These are phyloP conservation scores for Antheraea pernyi DNA, from an alignment of 1,140 invertebrate species.

Conservation along the genomic window DNA sequence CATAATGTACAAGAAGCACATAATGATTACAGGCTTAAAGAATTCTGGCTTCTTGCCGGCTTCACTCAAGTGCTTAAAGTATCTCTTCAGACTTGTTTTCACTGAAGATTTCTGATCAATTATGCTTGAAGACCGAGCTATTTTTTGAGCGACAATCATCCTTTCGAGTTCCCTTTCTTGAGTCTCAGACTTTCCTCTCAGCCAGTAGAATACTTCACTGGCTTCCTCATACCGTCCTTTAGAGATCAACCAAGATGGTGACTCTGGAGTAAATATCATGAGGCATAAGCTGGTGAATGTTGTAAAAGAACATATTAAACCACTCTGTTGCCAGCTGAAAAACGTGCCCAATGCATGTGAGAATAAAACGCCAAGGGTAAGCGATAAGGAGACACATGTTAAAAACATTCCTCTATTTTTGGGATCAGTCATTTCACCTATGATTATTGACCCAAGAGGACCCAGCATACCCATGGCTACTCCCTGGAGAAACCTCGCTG, in stretches of 20 bases:
- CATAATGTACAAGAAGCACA: slow-evolving; percentile 62
- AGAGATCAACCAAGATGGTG: slow-evolving; percentile 62
- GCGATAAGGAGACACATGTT: slow-evolving; percentile 60
- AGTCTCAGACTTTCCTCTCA: slow-evolving; percentile 46
- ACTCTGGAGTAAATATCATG: slow-evolving; percentile 64
- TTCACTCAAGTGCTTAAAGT: slow-evolving; percentile 44
- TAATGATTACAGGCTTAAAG: slow-evolving; percentile 67
- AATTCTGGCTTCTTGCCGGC: slow-evolving; percentile 65
- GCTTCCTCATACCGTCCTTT: slow-evolving; percentile 61
- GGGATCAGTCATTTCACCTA: slow-evolving; percentile 73
- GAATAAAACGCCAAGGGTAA: slow-evolving; percentile 62
- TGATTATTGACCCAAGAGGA: slow-evolving; percentile 65
- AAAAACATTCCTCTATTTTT: slow-evolving; percentile 61
- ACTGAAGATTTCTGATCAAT: slow-evolving; percentile 39
- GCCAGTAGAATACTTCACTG: slow-evolving; percentile 56
- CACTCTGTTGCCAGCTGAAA: slow-evolving; percentile 64
- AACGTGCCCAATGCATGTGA: slow-evolving; percentile 52
- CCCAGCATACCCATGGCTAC: slow-evolving; percentile 69
- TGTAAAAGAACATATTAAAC: slow-evolving; percentile 59
- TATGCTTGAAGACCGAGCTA: slow-evolving; percentile 50
- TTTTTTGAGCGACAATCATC: slow-evolving; percentile 56
- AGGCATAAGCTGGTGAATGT: slow-evolving; percentile 56
- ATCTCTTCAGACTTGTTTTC: slow-evolving; percentile 30
- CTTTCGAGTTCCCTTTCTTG: slow-evolving; percentile 58
- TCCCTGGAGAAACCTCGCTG: slow-evolving; percentile 60